Evolutionary conservation across 2,797 vertebrate genomes (phyloP), one percentile per base, ranked within the genome.

Genomic region (Zenarchopterus dispar): DNA sequence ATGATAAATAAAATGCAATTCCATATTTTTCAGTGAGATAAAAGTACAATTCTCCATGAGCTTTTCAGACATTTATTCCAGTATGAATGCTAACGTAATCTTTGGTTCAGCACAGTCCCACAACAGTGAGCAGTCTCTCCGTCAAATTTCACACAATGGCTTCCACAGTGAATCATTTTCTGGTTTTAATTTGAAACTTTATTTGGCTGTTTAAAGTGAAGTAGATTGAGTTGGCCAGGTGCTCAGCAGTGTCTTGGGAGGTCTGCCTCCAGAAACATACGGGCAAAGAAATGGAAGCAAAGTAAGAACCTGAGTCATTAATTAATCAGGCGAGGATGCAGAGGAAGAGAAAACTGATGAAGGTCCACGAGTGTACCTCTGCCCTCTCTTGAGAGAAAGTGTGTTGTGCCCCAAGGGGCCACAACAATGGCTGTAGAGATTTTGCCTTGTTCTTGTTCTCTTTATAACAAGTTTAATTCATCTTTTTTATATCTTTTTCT

Each of bases 141-240:
- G 31, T 59, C 56, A 56, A 50, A 77, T 73, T 67, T 78, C 24
- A 33, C 45, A 52, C 55, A 49, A 41, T 69, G 60, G 79, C 67
- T 62, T 78, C 74, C 50, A 58, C 65, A 68, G 41, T 66, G 66
- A 80, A 78, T 80, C 75, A 72, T 74, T 81, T 61, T 80, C 28
- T 4, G 6, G 56, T 77, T 75, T 79, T 80, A 61, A 72, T 69
- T 59, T 60, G 64, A 33, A 56, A 52, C 63, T 75, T 79, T 76
- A 49, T 62, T 42, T 60, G 24, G 57, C 57, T 71, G 50, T 75
- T 79, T 66, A 69, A 57, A 73, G 55, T 62, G 50, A 73, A 62
- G 53, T 69, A 53, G 51, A 26, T 6, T 16, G 58, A 56, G 24
- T 69, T 65, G 51, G 51, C 75, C 77, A 73, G 70, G 70, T 72